Evolutionary conservation across 1,140 invertebrate species (phyloP).

Genomic region (Macrostomum lignano): DNA sequence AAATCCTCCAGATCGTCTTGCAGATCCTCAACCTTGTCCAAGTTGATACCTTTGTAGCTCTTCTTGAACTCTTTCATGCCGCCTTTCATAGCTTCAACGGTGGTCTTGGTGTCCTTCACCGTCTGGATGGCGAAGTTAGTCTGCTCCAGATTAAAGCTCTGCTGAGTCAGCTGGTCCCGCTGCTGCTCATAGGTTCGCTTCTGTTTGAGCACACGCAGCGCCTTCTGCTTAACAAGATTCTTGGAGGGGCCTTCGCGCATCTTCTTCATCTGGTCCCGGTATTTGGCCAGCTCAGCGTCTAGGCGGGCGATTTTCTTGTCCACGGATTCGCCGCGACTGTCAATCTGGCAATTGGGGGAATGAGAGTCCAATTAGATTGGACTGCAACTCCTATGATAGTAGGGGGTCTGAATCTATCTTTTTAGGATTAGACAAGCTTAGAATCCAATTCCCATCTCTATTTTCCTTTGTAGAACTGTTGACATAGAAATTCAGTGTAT

Average conservation of each 20-base stretch:
- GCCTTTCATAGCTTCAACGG: slow-evolving; percentile 80
- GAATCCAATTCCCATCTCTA: too few species aligned
- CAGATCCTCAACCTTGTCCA: slow-evolving; percentile 65
- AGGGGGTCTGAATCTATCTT: too few species aligned
- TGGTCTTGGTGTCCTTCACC: slow-evolving; percentile 85
- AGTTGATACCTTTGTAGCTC: slow-evolving; percentile 95
- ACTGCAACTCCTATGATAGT: too few species aligned
- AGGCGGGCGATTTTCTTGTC: slow-evolving; percentile 75
- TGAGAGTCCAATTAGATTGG: too few species aligned
- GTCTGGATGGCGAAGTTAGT: slow-evolving; percentile 91
- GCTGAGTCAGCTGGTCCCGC: slow-evolving; percentile 59
- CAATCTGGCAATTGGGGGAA: slow-evolving; percentile 51
- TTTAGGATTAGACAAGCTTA: too few species aligned
- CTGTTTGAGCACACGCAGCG: slow-evolving; percentile 71
- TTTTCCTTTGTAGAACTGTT: too few species aligned
- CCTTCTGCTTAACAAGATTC: slow-evolving; percentile 42
- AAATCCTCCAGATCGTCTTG: slow-evolving; percentile 95
- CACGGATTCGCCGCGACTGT: slow-evolving; percentile 59
- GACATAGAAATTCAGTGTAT: too few species aligned
- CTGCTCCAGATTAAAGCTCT: slow-evolving; percentile 98
- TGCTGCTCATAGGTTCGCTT: slow-evolving; percentile 89
- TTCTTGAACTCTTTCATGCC: slow-evolving; percentile 87
- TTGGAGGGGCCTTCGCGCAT: slow-evolving; percentile 93
- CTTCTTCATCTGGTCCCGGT: slow-evolving; percentile 92
- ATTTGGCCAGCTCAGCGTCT: slow-evolving; percentile 77